phyloP scores from a whole-genome alignment of 2,888 invertebrate species.

The Nephrotoma flavescens region DNA sequence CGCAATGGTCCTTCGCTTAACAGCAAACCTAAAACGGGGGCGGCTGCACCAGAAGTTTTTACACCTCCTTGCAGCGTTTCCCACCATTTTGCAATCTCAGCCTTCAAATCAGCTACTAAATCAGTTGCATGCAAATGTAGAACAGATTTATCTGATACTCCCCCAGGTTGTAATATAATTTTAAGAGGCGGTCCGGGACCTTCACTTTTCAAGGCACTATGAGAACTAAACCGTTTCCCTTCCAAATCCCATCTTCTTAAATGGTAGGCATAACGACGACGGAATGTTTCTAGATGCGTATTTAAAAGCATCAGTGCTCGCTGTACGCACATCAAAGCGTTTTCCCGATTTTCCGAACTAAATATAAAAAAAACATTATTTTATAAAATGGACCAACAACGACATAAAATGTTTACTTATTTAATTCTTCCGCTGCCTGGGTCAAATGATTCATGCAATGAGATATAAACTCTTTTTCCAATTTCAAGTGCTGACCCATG shows the following conservation, averaged over 20 bases:
- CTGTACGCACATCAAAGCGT: slow-evolving; percentile 77
- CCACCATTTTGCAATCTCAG: slow-evolving; percentile 95
- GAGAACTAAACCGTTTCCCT: slow-evolving; percentile 62
- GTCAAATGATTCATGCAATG: slow-evolving; percentile 87
- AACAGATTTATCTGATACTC: slow-evolving; percentile 69
- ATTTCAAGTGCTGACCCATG: slow-evolving; percentile 79
- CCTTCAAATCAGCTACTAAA: slow-evolving; percentile 78
- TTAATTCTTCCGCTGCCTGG: slow-evolving; percentile 62
- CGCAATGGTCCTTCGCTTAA: slow-evolving; percentile 73
- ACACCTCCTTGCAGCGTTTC: slow-evolving; percentile 40
- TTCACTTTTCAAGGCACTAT: slow-evolving; percentile 37
- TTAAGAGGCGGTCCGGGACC: slow-evolving; percentile 51
- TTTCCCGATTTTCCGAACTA: slow-evolving; percentile 42
- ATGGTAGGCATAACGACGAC: slow-evolving; percentile 76
- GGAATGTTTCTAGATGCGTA: slow-evolving; percentile 86
- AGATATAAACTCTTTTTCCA: slow-evolving; percentile 84
- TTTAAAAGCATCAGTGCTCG: slow-evolving; percentile 74
- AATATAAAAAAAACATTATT: not conserved
- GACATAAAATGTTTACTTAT: slow-evolving; percentile 19
- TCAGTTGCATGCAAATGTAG: slow-evolving; percentile 73
- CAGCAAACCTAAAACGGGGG: slow-evolving; percentile 48
- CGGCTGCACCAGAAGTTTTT: slow-evolving; percentile 24
- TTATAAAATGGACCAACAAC: not conserved
- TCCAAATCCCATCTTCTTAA: slow-evolving; percentile 79
- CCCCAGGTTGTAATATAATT: slow-evolving; percentile 76